Conservation (phyloP, 2,888 invertebrate species). For the Koerneria pararmatus region DNA sequence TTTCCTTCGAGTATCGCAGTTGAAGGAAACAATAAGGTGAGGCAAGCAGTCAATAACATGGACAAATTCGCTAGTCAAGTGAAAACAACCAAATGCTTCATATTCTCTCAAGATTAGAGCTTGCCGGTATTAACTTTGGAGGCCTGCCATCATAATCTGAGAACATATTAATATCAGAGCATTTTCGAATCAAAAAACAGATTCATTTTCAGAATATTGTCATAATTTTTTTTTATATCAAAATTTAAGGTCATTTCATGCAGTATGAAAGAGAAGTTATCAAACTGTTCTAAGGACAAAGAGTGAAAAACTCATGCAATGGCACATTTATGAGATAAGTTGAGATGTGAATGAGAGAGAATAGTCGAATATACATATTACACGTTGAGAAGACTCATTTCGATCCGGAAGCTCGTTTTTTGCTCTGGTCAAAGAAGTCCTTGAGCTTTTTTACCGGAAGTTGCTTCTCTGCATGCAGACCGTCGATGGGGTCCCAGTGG, state of each 20-base stretch:
- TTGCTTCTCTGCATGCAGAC: conserved; percentile 59
- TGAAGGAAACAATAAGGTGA: too few relatives aligned
- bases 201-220: background rate
- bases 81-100: too few relatives aligned
- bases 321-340: background rate
- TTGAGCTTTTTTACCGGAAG: conserved; percentile 52
- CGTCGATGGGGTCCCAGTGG: conserved; percentile 55
- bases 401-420: conserved; percentile 23
- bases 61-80: too few relatives aligned
- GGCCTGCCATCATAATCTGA: too few relatives aligned
- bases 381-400: conserved; percentile 28
- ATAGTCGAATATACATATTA: background rate
- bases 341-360: background rate
- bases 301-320: background rate
- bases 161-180: too few relatives aligned
- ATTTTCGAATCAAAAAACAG: background rate
- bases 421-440: conserved; percentile 51
- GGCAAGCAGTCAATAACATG: too few relatives aligned
- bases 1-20: too few relatives aligned
- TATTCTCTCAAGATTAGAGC: too few relatives aligned
- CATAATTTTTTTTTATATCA: background rate
- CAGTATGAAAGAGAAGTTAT: too few relatives aligned
- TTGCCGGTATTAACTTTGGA: too few relatives aligned
- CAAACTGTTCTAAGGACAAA: too few relatives aligned
- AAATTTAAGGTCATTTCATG: too few relatives aligned